Base-by-base conservation (phyloP, 2,888 invertebrate genomes). In the Notodonta dromedarius region DNA sequence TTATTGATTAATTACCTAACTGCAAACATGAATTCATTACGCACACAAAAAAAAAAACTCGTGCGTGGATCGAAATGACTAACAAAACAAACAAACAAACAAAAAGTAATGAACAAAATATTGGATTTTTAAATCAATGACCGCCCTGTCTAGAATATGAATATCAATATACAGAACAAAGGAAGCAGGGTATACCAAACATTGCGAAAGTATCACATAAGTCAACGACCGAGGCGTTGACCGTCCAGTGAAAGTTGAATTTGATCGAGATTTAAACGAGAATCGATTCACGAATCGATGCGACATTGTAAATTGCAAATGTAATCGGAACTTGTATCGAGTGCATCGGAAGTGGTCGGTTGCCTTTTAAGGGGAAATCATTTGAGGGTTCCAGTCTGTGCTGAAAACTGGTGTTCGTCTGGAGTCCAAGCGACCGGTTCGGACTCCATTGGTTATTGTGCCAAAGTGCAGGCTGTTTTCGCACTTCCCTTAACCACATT, bases 141-240 rank as follows among this genome's bases (percentile, higher is more conserved):
- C 67, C 32, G 16, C 39, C 48, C 67, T 6, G 53, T 24, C 55
- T 58, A 50, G 58, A 55, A 39, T 11, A 9, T 58, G 16, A 50
- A 14, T 39, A 46, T 14, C 6, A 9, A 13, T 5, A 8, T 44
- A 24, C 46, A 42, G 11, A 12, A 66, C 48, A 59, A 67, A 72
- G n/a, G 14, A 53, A 64, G 75, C 62, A 62, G 70, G 79, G 78
- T 65, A 68, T 59, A 2, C 5, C 40, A 35, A 56, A 56, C 44
- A 16, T 12, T 35, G 53, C 48, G 54, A 42, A 53, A 2, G 55
- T 64, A 56, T 13, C 14, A 50, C 32, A 39, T 9, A 55, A 72
- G 85, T 85, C 85, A 78, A 72, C 76, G 86, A 82, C 85, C 85
- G 76, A 76, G 75, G 82, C 87, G 86, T 87, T 88, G 87, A 88